A percentile compares a stretch with the other conserved stretches of the same genome.
Conservation (phyloP, 2,113 vertebrate species). For the Erythrolamprus reginae region DNA sequence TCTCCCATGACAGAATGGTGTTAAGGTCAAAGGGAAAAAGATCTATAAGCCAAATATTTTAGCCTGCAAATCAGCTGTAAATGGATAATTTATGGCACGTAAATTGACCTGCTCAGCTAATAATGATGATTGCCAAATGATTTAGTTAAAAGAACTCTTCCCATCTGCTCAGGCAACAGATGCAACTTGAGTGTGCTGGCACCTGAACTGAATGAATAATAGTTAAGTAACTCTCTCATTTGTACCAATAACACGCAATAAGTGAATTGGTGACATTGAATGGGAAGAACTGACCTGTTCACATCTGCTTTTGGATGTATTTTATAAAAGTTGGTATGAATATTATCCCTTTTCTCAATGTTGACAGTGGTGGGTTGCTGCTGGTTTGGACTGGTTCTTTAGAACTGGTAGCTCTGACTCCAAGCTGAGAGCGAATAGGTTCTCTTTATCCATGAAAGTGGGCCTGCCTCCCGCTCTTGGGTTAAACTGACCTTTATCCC, state of each 20-base stretch:
- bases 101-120: constrained; percentile 41
- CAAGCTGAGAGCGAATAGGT: too few species aligned
- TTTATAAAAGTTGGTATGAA: not conserved
- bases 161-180: constrained; percentile 54
- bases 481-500: too few species aligned
- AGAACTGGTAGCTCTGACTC: too few species aligned
- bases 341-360: not conserved
- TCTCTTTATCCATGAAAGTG: too few species aligned
- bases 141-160: constrained; percentile 40
- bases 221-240: constrained; percentile 30
- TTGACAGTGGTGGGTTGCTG: not conserved
- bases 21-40: not conserved
- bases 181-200: constrained; percentile 45
- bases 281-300: not conserved
- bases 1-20: constrained; percentile 17
- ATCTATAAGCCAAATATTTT: constrained; percentile 23
- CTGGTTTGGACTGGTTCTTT: too few species aligned
- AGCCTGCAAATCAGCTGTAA: constrained; percentile 39
- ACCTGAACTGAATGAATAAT: constrained; percentile 46
- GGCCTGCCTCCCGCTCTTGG: too few species aligned
- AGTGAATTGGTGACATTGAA: constrained; percentile 13
- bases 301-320: not conserved
- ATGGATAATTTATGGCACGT: constrained; percentile 48
- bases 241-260: constrained; percentile 14
- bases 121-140: constrained; percentile 42